A percentile compares a stretch with the other conserved stretches of the same genome.
Conservation (phyloP, 2,888 invertebrate genomes). For the Tiphia femorata region DNA sequence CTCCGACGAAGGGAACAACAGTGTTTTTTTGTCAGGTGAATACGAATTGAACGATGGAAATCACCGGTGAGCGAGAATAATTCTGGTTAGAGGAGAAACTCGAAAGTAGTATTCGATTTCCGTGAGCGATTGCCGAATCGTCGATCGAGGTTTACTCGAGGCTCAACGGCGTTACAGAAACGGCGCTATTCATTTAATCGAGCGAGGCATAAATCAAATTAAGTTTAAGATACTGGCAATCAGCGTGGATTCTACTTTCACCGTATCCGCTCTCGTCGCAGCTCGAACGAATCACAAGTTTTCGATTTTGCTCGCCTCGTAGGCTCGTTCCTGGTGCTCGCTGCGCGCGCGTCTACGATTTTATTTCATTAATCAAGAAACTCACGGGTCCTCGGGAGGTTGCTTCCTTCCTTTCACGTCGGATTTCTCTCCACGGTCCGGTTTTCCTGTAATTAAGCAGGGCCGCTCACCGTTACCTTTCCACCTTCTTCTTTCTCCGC, state of each 20-base stretch:
- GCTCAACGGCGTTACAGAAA: too few relatives aligned
- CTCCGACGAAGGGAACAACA: too few relatives aligned
- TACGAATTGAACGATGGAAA: too few relatives aligned
- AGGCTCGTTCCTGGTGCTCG: not conserved
- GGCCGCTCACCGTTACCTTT: not conserved
- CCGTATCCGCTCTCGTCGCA: too few relatives aligned
- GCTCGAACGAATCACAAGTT: too few relatives aligned
- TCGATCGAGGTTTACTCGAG: slow-evolving; percentile 4
- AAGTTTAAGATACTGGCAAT: not conserved
- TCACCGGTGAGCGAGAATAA: too few relatives aligned
- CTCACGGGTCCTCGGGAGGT: not conserved
- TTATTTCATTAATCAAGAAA: slow-evolving; percentile 3
- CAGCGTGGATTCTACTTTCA: not conserved
- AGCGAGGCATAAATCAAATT: not conserved
- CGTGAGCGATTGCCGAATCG: too few relatives aligned
- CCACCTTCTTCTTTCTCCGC: not conserved
- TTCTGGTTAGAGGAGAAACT: too few relatives aligned
- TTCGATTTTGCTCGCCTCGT: too few relatives aligned
- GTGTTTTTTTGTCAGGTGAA: too few relatives aligned
- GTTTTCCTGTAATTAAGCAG: slow-evolving; percentile 3
- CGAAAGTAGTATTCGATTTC: too few relatives aligned
- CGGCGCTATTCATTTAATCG: too few relatives aligned
- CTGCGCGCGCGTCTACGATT: not conserved
- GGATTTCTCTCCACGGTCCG: not conserved
- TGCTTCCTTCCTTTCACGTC: slow-evolving; percentile 1